Evolutionary conservation across 2,797 vertebrate genomes (phyloP).

Genomic region (Rhyacichthys aspro): DNA sequence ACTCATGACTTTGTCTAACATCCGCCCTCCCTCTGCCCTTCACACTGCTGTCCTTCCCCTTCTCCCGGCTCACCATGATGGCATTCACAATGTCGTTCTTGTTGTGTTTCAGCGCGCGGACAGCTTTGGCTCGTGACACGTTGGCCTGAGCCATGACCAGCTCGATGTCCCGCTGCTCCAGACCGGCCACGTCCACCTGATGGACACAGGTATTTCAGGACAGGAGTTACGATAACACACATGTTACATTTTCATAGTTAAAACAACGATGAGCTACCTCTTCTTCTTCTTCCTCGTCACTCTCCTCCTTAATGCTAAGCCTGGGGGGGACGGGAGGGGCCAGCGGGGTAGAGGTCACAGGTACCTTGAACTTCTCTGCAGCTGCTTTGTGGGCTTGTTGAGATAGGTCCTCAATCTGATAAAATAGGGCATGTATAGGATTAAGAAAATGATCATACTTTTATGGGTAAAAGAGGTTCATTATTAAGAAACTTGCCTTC

Average conservation of each 20-base stretch:
- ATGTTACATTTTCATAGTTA: background rate
- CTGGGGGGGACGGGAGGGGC: conserved; percentile 85
- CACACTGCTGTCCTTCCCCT: background rate
- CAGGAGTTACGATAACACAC: background rate
- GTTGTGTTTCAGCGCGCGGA: conserved; percentile 93
- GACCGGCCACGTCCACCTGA: conserved; percentile 91
- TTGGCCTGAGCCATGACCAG: conserved; percentile 98
- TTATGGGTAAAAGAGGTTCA: too few species aligned
- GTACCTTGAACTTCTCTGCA: conserved; percentile 97
- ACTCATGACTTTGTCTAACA: conserved; percentile 63
- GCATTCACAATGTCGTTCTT: conserved; percentile 99
- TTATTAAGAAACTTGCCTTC: conserved; percentile 72
- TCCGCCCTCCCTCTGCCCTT: conserved; percentile 36
- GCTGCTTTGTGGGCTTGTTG: conserved; percentile 98
- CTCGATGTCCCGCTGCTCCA: conserved; percentile 95
- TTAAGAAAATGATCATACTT: background rate
- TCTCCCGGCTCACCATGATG: conserved; percentile 90
- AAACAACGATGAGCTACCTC: conserved; percentile 76
- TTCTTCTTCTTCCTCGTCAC: conserved; percentile 92
- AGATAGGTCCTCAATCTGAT: conserved; percentile 95
- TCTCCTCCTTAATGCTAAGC: conserved; percentile 89
- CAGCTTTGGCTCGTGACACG: conserved; percentile 91
- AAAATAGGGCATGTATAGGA: background rate
- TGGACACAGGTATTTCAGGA: background rate
- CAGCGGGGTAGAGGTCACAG: conserved; percentile 86